A percentile compares a stretch with the other conserved stretches of the same genome.
Evolutionary conservation across 2,797 vertebrate species (phyloP).

Genomic region (Oryzias dopingdopingensis): DNA sequence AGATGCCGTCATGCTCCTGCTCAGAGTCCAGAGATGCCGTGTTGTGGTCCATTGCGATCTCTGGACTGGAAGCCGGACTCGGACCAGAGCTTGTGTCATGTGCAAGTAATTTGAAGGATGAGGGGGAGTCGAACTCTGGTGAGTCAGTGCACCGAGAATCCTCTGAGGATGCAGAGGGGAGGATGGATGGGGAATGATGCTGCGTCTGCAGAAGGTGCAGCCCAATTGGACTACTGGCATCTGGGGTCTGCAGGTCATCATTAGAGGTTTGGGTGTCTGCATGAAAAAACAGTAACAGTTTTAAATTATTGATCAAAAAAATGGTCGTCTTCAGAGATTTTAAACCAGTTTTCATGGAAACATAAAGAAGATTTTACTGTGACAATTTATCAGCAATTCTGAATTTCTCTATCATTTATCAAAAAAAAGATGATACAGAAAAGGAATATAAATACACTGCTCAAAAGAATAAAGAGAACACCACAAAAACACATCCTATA

Average conservation of each 20-base stretch:
- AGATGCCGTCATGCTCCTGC: conserved; percentile 85
- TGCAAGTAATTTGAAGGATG: conserved; percentile 49
- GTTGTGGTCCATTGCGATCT: conserved; percentile 79
- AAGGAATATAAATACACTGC: too few species aligned
- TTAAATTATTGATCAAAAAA: background rate
- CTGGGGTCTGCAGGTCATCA: conserved; percentile 32
- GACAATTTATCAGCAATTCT: too few species aligned
- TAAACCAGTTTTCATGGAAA: too few species aligned
- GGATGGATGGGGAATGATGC: conserved; percentile 64
- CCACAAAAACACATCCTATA: too few species aligned
- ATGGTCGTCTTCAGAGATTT: background rate
- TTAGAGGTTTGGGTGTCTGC: conserved; percentile 50
- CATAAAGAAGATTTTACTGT: too few species aligned
- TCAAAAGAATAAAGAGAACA: too few species aligned
- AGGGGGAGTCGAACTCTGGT: conserved; percentile 33
- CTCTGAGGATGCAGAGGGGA: conserved; percentile 65
- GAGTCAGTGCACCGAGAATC: conserved; percentile 66
- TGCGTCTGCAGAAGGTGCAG: conserved; percentile 19
- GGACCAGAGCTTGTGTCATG: conserved; percentile 55
- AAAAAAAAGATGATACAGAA: too few species aligned
- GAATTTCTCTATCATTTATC: too few species aligned
- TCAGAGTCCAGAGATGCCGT: conserved; percentile 84
- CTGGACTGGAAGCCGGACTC: conserved; percentile 80
- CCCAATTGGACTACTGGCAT: background rate
- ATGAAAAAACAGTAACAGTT: background rate